Base-by-base conservation (phyloP, 2,888 invertebrate genomes). In the Drepana falcataria region DNA sequence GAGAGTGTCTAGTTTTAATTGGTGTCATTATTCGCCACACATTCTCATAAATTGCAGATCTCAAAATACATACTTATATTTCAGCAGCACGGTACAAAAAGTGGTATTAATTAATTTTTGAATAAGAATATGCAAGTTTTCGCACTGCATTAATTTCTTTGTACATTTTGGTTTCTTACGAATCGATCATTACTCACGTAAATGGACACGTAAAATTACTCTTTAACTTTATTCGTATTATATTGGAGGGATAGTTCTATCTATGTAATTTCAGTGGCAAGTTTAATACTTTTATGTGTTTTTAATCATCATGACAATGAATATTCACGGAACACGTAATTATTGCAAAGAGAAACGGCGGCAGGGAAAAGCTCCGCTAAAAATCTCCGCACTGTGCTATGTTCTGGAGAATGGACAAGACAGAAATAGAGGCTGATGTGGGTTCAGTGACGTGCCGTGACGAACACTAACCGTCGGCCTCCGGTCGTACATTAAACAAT, bases 361-460 rank as follows among this genome's bases (percentile, higher is more conserved):
- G 57, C 69, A 64, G 61, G 59, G 66, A 51, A 51, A 33, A 21
- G 37, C 40, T 21, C 21, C 21, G 21, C n/a, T 34, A 35, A 51
- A 51, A 51, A 37, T 49, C 35, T 40, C 21, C 60, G 64, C 58
- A 59, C 66, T 60, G 68, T 81, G 79, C 83, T 81, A 83, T 21
- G 21, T 21, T 21, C 77, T 83, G 79, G 80, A 80, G 79, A 85
- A 83, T 44, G 44, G 44, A 44, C 44, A 85, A 80, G 81, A 79
- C 83, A 71, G 71, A 85, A 87, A 86, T 87, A 87, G 82, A 73
- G 76, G 78, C 64, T 65, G 54, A 58, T 66, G 66, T 67, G 68
- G 66, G 76, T 71, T 81, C 81, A 81, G 74, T 83, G 85, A 85
- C 83, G 85, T 69, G 73, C 44, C 44, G 9, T 44, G 60, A 59